These are phyloP conservation scores for Sminthurides aquaticus DNA, from an alignment of 2,888 invertebrate species.

Conservation along the genomic window DNA sequence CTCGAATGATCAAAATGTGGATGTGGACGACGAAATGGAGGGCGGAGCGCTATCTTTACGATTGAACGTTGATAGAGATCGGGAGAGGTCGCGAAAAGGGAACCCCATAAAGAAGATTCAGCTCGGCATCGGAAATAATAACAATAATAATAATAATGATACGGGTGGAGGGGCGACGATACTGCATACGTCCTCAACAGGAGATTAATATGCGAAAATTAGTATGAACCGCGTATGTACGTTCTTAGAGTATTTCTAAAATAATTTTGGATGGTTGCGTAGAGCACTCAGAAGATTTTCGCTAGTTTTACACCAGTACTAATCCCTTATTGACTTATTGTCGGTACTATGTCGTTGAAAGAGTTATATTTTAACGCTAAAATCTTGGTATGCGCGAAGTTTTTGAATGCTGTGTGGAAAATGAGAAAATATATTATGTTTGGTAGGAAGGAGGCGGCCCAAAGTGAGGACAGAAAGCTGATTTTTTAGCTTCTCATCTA, in stretches of 20 bases:
- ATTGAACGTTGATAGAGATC: constrained; percentile 32
- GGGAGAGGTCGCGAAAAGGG: constrained; percentile 40
- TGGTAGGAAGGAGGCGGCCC: not conserved
- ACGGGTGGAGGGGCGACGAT: constrained; percentile 22
- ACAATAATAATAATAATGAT: constrained; percentile 36
- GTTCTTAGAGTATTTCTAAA: not conserved
- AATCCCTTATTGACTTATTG: not conserved
- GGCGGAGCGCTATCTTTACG: constrained; percentile 26
- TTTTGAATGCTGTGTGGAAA: too few species aligned
- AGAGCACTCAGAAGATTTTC: too few species aligned
- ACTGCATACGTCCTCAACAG: constrained; percentile 20
- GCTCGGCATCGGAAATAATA: constrained; percentile 40
- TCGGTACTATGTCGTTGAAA: too few species aligned
- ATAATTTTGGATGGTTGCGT: too few species aligned
- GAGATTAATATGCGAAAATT: constrained; percentile 10
- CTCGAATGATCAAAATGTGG: constrained; percentile 38
- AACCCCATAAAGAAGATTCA: constrained; percentile 43
- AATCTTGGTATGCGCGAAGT: not conserved
- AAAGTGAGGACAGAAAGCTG: not conserved
- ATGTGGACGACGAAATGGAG: constrained; percentile 38
- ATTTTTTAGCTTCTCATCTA: not conserved
- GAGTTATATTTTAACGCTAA: not conserved
- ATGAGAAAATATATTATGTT: too few species aligned
- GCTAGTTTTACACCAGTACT: too few species aligned
- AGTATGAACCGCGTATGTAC: not conserved